Conservation (phyloP, 2,888 invertebrate species). For the Ischnura elegans region DNA sequence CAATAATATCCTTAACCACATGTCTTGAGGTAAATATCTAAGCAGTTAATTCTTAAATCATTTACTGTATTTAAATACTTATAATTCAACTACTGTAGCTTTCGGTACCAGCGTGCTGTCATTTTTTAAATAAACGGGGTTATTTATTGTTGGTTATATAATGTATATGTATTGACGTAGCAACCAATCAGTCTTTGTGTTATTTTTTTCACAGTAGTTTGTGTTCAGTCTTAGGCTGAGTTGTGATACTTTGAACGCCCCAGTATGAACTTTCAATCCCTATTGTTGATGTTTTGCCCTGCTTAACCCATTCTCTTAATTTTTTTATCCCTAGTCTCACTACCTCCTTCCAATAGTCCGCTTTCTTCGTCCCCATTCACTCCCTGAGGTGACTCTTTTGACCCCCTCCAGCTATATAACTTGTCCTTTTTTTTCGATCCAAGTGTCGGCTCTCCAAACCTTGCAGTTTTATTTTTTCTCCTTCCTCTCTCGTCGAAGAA, state of each 20-base stretch:
- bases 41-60: no score
- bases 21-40: no score
- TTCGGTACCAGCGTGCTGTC: no score
- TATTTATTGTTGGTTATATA: no score
- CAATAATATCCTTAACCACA: no score
- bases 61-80: no score
- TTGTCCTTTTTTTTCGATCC: neutral
- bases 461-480: no score
- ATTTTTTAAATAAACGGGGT: no score
- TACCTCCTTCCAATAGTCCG: neutral
- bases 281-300: neutral
- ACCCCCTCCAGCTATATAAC: neutral
- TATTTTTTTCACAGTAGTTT: no score
- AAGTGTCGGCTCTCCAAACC: neutral
- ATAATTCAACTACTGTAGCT: no score
- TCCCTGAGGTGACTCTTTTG: neutral
- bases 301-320: neutral
- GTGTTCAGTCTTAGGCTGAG: neutral
- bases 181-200: neutral
- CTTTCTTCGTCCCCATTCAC: neutral
- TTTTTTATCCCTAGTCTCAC: neutral
- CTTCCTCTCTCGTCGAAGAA: neutral
- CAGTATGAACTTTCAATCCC: neutral
- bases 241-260: neutral
- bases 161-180: neutral